Evolutionary conservation across 2,797 vertebrate genomes (phyloP).

Genomic region (Hipposideros larvatus): DNA sequence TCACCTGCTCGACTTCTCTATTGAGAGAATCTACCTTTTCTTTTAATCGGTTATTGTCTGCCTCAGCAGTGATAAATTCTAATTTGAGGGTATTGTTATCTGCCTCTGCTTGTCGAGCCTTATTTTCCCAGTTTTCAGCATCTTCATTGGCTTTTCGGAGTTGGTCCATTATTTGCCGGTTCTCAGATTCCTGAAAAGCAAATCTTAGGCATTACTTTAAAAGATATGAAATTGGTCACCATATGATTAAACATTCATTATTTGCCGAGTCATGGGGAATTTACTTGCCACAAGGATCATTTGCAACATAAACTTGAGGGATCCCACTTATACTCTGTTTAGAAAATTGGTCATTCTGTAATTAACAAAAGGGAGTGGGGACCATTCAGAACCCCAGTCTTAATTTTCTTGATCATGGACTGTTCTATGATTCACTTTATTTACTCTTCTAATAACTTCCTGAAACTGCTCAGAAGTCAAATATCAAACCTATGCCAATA

Average conservation of each 20-base stretch:
- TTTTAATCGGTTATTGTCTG: constrained; percentile 87
- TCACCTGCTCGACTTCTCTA: constrained; percentile 89
- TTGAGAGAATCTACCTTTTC: constrained; percentile 88
- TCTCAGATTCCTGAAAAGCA: constrained; percentile 88
- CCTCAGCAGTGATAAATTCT: constrained; percentile 86
- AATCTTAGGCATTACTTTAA: constrained; percentile 65
- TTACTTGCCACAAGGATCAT: neutral
- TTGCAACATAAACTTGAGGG: neutral
- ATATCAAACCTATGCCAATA: constrained; percentile 51
- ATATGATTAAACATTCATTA: neutral
- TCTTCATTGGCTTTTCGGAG: constrained; percentile 85
- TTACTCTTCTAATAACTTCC: constrained; percentile 37
- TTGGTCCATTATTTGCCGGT: constrained; percentile 88
- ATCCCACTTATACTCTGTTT: neutral
- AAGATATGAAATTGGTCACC: neutral
- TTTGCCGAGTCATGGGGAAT: neutral
- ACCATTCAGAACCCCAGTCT: neutral
- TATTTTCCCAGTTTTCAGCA: constrained; percentile 89
- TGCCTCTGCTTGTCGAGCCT: constrained; percentile 87
- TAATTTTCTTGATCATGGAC: constrained; percentile 14
- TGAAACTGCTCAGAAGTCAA: constrained; percentile 62
- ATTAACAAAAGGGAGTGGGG: neutral
- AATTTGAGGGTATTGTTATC: constrained; percentile 86
- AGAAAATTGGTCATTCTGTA: constrained; percentile 22
- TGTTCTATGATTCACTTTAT: neutral